A percentile compares a stretch with the other conserved stretches of the same genome.
These are phyloP conservation scores for Sebastolobus alascanus DNA, from an alignment of 2,797 vertebrate species.

Conservation along the genomic window DNA sequence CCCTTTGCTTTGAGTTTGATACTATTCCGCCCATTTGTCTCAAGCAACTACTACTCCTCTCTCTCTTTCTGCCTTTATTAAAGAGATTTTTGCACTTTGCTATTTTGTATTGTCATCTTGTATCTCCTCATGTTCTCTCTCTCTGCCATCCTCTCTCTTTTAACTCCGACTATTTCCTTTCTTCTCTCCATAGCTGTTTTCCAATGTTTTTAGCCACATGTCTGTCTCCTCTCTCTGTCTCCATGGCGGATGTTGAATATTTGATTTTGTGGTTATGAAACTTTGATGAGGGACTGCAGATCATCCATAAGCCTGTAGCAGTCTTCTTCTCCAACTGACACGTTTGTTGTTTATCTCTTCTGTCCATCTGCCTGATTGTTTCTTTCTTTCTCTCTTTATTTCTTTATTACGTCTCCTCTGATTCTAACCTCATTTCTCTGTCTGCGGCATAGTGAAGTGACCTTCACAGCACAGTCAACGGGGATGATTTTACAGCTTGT, in stretches of 20 bases:
- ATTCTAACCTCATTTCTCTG: neutral
- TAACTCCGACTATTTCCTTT: neutral
- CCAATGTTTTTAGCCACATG: neutral
- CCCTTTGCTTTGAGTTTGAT: conserved; percentile 22
- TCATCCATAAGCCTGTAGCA: neutral
- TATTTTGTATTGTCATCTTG: conserved; percentile 24
- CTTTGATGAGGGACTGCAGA: conserved; percentile 29
- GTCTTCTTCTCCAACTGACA: neutral
- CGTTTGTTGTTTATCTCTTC: neutral
- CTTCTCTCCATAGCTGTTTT: neutral
- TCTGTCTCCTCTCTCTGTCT: neutral
- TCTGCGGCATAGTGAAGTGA: neutral
- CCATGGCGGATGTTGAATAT: conserved; percentile 25
- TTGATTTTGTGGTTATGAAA: conserved; percentile 30
- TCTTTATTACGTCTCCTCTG: neutral
- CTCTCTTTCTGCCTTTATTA: conserved; percentile 18
- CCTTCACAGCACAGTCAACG: neutral
- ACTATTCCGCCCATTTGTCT: conserved; percentile 6
- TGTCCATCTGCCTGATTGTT: conserved; percentile 3
- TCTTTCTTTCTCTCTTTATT: neutral
- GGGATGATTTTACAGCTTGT: neutral
- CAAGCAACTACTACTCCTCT: neutral
- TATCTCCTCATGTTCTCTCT: neutral
- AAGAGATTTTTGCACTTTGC: conserved; percentile 9
- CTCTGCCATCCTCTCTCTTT: neutral